Base-by-base conservation (phyloP, 2,888 invertebrate genomes). In the Anodontia alba region DNA sequence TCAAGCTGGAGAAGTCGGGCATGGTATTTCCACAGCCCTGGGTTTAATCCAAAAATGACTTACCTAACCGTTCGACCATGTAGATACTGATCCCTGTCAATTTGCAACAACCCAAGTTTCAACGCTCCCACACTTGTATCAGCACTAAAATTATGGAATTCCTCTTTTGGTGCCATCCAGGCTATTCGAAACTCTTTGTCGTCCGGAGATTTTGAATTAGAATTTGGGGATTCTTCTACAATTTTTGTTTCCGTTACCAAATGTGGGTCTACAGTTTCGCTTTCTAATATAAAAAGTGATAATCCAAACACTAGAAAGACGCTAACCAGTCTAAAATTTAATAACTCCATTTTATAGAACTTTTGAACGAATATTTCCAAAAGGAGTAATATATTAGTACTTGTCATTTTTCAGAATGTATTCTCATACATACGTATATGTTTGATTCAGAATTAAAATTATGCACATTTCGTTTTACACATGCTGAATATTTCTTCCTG, bases 161-260 rank as follows among this genome's bases (percentile, higher is more conserved):
- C 89, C 38, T 86, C 83, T 66, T 87, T 75, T 8, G 92, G 92
- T 7, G 91, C 92, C 80, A 92, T 81, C 91, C 91, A 92, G 0
- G 91, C 92, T 49, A 92, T 89, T n/a, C 91, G 86, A 66, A 91
- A 88, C 74, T 91, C 90, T 31, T 80, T 84, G 31, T 86, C 85
- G 15, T 77, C 73, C 10, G 80, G 78, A 12, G 49, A 26, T 66
- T 85, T 85, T 33, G 7, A 29, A 62, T 26, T 62, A 26, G 26
- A 23, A 23, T 54, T n/a, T 10, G 31, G 7, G 12, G 23, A 26
- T 17, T 62, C 33, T 23, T 62, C 62, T 5, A 33, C 62, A 17
- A 62, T 62, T 62, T 62, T 62, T 31, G 62, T 62, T 62, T 62
- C 62, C 31, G 62, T 62, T 20, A 62, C 62, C 17, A 62, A 33